Evolutionary conservation across 2,113 vertebrate genomes (phyloP), one percentile per base, ranked within the genome.

Genomic region (Phylloscopus trochiloides): DNA sequence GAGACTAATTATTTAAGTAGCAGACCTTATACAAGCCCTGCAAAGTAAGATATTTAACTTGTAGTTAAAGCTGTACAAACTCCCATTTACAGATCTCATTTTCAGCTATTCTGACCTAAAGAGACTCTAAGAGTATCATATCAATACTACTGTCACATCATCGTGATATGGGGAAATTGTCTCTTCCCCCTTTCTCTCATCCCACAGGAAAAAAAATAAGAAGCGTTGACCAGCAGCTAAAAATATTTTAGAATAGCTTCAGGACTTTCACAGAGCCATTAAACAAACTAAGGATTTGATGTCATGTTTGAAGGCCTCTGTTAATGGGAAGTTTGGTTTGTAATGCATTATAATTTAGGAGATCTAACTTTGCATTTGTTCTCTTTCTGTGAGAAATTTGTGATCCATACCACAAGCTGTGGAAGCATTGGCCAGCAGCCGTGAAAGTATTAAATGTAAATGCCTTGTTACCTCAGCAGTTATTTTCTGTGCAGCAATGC

Each of bases 381-480:
- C 63, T 51, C 72, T 93, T 91, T n/a, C 76, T 91, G 43, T 28
- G 42, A 80, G 81, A 81, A 94, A 67, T 88, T 88, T 45, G 72
- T 67, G 83, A 93, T 77, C 86, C 86, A 63, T 62, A 78, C 86
- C 1, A 0, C 79, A 50, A 55, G 77, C 68, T 48, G 48, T 12
- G 7, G 94, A 86, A 94, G 92, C 75, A 26, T 10, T 94, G 94
- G 95, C 92, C 76, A 77, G 82, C 85, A 86, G 94, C 90, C 93
- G 91, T 5, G 8, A 3, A 93, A 86, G 75, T 90, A 90, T 94
- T 96, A 95, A 92, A 90, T 54, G 78, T 70, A 93, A 93, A 92
- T 45, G 45, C 24, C 45, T 88, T 95, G 82, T 86, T 94, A 84
- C 81, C 47, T 78, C 17, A 25, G 80, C 43, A 79, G 75, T 96